Percentiles rank a stretch among this genome's conserved stretches.
phyloP scores from a whole-genome alignment of 2,888 invertebrate species.

The Polydesmus complanatus region DNA sequence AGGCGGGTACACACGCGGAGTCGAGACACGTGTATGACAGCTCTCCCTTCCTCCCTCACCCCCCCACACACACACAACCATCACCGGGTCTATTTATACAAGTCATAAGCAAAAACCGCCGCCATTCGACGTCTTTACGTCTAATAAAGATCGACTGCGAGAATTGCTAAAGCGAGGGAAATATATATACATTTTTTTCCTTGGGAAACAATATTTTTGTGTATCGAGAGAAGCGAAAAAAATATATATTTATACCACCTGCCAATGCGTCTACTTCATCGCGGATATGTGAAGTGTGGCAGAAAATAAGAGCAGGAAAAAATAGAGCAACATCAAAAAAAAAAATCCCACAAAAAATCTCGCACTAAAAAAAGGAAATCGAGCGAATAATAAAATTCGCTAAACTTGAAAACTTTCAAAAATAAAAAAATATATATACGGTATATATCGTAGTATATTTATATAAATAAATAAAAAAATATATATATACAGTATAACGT shows the following conservation, averaged over 20 bases:
- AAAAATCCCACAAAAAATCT: background rate
- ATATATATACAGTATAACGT: no score
- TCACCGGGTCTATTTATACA: no score
- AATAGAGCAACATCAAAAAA: background rate
- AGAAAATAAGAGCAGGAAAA: background rate
- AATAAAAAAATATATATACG: no score
- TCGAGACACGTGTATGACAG: background rate
- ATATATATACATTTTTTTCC: background rate
- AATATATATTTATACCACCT: background rate
- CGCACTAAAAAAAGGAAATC: background rate
- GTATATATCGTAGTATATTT: no score
- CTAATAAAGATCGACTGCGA: no score
- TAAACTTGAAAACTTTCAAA: background rate
- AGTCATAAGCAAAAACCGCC: no score
- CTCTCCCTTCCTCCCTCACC: no score
- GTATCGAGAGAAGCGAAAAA: background rate
- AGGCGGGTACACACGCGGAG: background rate
- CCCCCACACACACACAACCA: no score
- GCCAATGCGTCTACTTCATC: background rate
- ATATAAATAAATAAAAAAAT: no score
- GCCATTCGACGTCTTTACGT: no score
- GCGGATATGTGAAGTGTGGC: background rate
- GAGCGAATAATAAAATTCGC: background rate
- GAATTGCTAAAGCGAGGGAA: background rate
- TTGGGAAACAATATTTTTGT: background rate